These are phyloP conservation scores for Bradypus variegatus DNA, from an alignment of 2,797 vertebrate species.

Conservation along the genomic window DNA sequence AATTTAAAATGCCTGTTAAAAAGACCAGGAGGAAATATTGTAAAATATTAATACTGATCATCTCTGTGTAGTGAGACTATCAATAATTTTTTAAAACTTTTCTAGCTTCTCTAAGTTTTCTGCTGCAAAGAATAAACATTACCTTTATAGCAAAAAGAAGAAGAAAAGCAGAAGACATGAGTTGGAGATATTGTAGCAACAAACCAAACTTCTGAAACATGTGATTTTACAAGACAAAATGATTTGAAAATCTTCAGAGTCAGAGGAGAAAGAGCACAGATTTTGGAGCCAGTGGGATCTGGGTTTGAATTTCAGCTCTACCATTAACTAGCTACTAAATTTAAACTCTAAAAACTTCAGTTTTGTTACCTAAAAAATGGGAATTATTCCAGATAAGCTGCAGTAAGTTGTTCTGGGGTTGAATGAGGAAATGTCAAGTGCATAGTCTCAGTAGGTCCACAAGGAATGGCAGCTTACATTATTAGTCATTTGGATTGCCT, in stretches of 20 bases:
- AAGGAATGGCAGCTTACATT: neutral
- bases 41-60: neutral
- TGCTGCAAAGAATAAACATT: neutral
- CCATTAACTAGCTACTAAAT: neutral
- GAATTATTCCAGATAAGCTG: neutral
- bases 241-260: neutral
- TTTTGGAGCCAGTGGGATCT: neutral
- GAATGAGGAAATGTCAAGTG: neutral
- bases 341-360: neutral
- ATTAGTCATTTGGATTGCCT: neutral
- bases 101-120: neutral
- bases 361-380: neutral
- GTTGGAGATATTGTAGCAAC: neutral
- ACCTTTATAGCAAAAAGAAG: neutral
- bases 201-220: neutral
- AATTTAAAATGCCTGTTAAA: neutral
- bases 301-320: neutral
- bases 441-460: neutral
- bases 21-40: neutral
- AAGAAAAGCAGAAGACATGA: slow-evolving; percentile 10
- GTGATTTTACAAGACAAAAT: neutral
- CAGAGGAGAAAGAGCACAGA: neutral
- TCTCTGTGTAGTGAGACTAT: neutral
- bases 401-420: neutral
- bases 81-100: neutral